These are phyloP conservation scores for Apostichopus californicus DNA, from an alignment of 35 echinoderm and acorn worm species.

Conservation along the genomic window DNA sequence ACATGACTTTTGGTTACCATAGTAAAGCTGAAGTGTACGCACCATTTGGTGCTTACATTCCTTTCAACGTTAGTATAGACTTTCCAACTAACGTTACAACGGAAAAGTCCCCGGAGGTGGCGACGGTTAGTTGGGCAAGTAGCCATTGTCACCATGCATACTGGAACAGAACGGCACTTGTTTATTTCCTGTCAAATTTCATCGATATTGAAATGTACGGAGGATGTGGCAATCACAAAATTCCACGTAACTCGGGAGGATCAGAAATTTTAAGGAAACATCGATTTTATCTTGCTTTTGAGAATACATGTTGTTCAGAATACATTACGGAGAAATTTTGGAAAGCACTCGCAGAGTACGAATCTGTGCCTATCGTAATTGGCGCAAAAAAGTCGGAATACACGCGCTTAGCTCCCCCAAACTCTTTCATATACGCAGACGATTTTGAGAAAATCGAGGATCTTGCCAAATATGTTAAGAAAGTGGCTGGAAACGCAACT, in stretches of 20 bases:
- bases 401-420: conserved; percentile 57
- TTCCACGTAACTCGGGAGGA: conserved; percentile 3
- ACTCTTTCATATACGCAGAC: conserved; percentile 70
- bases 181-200: conserved; percentile 25
- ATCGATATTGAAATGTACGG: conserved; percentile 48
- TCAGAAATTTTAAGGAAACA: conserved; percentile 21
- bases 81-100: no score
- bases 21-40: not conserved
- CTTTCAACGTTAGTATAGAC: no score
- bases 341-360: conserved; percentile 21
- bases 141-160: conserved; percentile 33
- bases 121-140: conserved; percentile 32
- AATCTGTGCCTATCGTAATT: conserved; percentile 55
- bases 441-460: conserved; percentile 47
- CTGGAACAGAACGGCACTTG: conserved; percentile 52
- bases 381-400: conserved; percentile 55
- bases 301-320: conserved; percentile 59
- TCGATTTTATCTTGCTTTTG: conserved; percentile 68
- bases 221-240: conserved; percentile 36
- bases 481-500: conserved; percentile 27
- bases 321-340: conserved; percentile 72
- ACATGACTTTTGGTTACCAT: not conserved
- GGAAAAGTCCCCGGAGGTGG: not conserved
- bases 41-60: conserved; percentile 12
- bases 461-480: conserved; percentile 33